Base-by-base conservation (phyloP, 2,888 invertebrate genomes). In the Noctua pronuba region DNA sequence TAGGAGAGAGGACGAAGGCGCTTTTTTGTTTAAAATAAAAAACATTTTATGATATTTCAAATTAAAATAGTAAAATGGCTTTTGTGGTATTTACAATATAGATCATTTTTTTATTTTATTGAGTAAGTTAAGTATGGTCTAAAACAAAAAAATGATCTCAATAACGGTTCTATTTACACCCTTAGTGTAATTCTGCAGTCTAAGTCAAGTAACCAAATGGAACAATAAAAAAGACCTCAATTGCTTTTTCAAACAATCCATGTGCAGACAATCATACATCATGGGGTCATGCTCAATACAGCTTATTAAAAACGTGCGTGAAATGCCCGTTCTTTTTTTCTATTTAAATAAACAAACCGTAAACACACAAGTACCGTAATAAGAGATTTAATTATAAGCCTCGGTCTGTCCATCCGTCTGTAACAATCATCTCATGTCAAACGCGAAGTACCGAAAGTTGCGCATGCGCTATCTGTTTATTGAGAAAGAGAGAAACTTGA, bases 331-430 rank as follows among this genome's bases (percentile, higher is more conserved):
- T 67, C 44, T 58, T 60, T 75, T 64, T 66, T 60, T 24, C 16
- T 41, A 24, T 21, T 68, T 38, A 67, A 64, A 76, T 46, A 82
- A 64, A 75, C 28, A 72, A 81, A 67, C 82, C 35, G 67, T 76
- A 70, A 78, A 75, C 64, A 69, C 60, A 58, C 71, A 75, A 77
- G 84, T 73, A 86, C 80, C 86, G 84, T 78, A 76, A 85, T 77
- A 82, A 84, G 62, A 75, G 82, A 72, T 73, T 76, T 86, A 86
- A 85, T 85, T 82, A 80, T 73, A 70, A 58, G 68, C 60, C 66
- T 60, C 66, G 28, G 82, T n/a, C 66, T 31, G 58, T 75, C 49
- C 38, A 28, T 70, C 72, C 11, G 58, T 66, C 73, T 41, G 67
- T 62, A 55, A 82, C 79, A 73, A 83, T 75, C 58, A 69, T 16